Evolutionary conservation across 2,797 vertebrate genomes (phyloP).

Genomic region (Glyptemys insculpta): DNA sequence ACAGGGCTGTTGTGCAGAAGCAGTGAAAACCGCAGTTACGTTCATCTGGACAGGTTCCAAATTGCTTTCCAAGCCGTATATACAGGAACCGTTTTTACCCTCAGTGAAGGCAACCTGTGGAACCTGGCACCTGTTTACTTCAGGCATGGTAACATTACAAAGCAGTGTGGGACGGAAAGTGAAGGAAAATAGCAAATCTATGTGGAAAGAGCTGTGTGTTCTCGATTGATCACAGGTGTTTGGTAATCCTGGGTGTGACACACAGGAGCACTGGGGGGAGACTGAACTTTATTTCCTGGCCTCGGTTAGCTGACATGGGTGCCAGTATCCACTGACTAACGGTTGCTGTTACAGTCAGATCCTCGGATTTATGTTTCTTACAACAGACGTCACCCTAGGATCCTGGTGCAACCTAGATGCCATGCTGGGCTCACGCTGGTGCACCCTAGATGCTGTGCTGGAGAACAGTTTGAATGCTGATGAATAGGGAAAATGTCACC

Average conservation of each 20-base stretch:
- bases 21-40: not conserved
- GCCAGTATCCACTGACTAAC: not conserved
- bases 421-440: too few relatives aligned
- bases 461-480: not conserved
- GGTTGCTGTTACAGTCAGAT: not conserved
- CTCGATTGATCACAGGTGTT: not conserved
- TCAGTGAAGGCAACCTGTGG: not conserved
- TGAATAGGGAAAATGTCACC: not conserved
- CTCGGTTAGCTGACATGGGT: not conserved
- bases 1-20: not conserved
- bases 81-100: not conserved
- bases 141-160: not conserved
- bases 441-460: not conserved
- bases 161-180: not conserved
- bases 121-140: not conserved
- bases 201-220: not conserved
- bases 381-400: too few relatives aligned
- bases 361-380: not conserved
- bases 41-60: not conserved
- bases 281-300: not conserved
- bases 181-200: not conserved
- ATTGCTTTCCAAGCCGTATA: not conserved
- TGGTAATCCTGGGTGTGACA: not conserved
- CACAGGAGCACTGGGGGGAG: not conserved
- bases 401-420: not conserved